Evolutionary conservation across 2,113 vertebrate species (phyloP).

Genomic region (Thunnus maccoyii): DNA sequence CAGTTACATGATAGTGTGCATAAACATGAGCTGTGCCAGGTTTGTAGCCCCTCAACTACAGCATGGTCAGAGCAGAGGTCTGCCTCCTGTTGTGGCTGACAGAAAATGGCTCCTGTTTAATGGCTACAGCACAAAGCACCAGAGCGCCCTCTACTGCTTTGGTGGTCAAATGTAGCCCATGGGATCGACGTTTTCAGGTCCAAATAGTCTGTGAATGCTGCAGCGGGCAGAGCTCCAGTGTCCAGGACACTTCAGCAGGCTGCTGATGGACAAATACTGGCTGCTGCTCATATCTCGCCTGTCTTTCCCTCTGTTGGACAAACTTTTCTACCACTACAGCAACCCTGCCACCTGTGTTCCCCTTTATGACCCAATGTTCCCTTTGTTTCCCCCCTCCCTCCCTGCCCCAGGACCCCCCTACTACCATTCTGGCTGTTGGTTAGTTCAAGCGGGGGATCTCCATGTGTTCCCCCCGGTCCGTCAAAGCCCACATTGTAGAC

Average conservation of each 20-base stretch:
- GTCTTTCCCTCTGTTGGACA: constrained; percentile 36
- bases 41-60: constrained; percentile 53
- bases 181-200: constrained; percentile 4
- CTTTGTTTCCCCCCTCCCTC: constrained; percentile 18
- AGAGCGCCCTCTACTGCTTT: constrained; percentile 77
- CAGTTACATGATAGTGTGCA: constrained; percentile 71
- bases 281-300: constrained; percentile 46
- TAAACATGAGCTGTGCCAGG: constrained; percentile 71
- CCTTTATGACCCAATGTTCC: constrained; percentile 35
- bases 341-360: constrained; percentile 26
- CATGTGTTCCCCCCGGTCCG: constrained; percentile 35
- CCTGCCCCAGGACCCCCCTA: constrained; percentile 19
- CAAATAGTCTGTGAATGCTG: constrained; percentile 18
- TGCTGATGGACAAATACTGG: constrained; percentile 57
- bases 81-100: constrained; percentile 39
- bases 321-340: constrained; percentile 27
- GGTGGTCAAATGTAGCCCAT: constrained; percentile 37
- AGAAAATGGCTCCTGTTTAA: constrained; percentile 79
- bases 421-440: constrained; percentile 58
- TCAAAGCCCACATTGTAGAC: constrained; percentile 52
- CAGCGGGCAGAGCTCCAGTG: constrained; percentile 35
- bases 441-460: constrained; percentile 37
- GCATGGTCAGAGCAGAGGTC: constrained; percentile 52
- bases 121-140: constrained; percentile 44
- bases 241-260: constrained; percentile 44